Evolutionary conservation across 1,140 invertebrate genomes (phyloP).

Genomic region (Camponotus pennsylvanicus): DNA sequence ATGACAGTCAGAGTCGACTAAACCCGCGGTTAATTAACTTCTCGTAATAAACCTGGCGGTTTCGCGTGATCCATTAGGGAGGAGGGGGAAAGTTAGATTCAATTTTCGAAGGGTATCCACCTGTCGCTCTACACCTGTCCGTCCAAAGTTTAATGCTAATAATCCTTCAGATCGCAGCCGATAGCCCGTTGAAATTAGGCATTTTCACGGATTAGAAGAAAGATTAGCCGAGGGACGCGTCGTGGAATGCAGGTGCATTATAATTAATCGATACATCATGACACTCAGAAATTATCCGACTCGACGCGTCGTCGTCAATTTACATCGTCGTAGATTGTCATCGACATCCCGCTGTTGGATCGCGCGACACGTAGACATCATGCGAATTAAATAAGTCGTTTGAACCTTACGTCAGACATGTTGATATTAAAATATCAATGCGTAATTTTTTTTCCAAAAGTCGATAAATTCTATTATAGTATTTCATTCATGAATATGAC

Average conservation of each 20-base stretch:
- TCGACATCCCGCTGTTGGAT: background rate
- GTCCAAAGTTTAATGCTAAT: background rate
- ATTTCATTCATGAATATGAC: background rate
- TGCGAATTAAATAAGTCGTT: background rate
- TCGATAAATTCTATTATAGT: background rate
- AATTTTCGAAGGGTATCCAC: constrained; percentile 39
- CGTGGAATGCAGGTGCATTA: background rate
- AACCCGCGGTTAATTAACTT: constrained; percentile 71
- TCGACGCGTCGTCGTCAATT: constrained; percentile 4
- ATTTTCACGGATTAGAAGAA: background rate
- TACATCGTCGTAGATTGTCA: background rate
- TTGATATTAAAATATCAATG: background rate
- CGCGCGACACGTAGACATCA: background rate
- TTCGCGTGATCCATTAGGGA: constrained; percentile 2
- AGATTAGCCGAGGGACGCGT: background rate
- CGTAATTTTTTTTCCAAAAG: background rate
- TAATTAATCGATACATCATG: constrained; percentile 34
- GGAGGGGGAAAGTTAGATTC: background rate
- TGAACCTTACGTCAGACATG: background rate
- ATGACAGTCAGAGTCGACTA: constrained; percentile 66
- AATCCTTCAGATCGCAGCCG: constrained; percentile 11
- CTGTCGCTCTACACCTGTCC: constrained; percentile 62
- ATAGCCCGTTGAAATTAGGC: constrained; percentile 42
- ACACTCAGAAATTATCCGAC: constrained; percentile 2
- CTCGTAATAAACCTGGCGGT: constrained; percentile 28